These are phyloP conservation scores for Crocuta crocuta DNA, from an alignment of 2,113 vertebrate species.

Conservation along the genomic window DNA sequence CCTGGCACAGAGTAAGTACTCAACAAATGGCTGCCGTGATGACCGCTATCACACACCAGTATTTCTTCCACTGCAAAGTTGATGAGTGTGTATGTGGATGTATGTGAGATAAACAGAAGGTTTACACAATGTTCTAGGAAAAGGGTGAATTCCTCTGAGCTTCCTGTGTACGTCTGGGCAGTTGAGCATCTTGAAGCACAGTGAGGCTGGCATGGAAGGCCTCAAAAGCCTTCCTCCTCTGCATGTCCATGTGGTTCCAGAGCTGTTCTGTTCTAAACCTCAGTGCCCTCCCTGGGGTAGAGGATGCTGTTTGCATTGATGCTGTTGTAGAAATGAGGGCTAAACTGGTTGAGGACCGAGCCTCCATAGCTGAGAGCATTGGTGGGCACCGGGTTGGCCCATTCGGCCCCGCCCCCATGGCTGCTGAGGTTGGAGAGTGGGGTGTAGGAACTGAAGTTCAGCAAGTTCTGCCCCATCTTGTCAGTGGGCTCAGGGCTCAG, in stretches of 20 bases:
- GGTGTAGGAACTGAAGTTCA: slow-evolving; percentile 92
- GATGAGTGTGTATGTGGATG: background rate
- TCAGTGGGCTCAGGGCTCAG: slow-evolving; percentile 89
- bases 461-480: slow-evolving; percentile 89
- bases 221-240: background rate
- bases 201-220: background rate
- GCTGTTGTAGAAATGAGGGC: slow-evolving; percentile 93
- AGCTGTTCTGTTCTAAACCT: slow-evolving; percentile 87
- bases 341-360: slow-evolving; percentile 93
- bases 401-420: slow-evolving; percentile 88
- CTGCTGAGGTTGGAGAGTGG: slow-evolving; percentile 87
- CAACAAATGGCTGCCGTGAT: accelerated
- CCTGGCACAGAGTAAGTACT: background rate
- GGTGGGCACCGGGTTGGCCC: slow-evolving; percentile 89
- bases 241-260: background rate
- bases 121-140: background rate
- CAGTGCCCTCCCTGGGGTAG: slow-evolving; percentile 95
- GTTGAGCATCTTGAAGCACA: background rate
- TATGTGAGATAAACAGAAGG: background rate
- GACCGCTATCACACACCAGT: background rate
- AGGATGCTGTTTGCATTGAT: slow-evolving; percentile 88
- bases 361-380: slow-evolving; percentile 90
- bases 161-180: background rate
- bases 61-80: background rate
- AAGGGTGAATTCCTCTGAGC: background rate